Conservation (phyloP, 2,888 invertebrate species). For the Leucoptera coffeella region DNA sequence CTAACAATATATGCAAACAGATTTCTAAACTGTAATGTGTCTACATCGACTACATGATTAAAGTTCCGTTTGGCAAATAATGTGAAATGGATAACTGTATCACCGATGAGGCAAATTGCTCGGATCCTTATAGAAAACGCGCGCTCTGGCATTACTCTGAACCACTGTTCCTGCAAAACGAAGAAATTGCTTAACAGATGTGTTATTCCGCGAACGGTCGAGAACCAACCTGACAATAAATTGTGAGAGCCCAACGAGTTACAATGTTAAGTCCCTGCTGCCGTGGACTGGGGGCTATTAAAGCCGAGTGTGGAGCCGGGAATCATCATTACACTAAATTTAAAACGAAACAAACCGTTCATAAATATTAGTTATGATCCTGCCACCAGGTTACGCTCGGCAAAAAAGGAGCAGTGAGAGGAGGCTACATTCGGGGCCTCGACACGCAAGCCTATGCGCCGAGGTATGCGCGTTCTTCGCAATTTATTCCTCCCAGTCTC, state of each 20-base stretch:
- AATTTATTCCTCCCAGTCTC: no score
- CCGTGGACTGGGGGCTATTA: constrained; percentile 4
- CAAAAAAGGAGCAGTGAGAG: constrained; percentile 12
- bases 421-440: no score
- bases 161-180: constrained; percentile 10
- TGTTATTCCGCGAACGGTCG: constrained; percentile 1
- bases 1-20: no score
- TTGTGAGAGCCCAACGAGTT: constrained; percentile 9
- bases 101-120: no score
- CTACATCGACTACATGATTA: no score
- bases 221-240: constrained; percentile 10
- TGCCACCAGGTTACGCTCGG: constrained; percentile 29
- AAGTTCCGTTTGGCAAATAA: no score
- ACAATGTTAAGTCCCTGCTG: constrained; percentile 10
- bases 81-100: no score
- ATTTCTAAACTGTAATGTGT: no score
- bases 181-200: constrained; percentile 4
- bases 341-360: constrained; percentile 31
- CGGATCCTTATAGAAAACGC: no score
- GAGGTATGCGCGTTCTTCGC: no score
- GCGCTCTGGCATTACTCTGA: no score
- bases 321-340: constrained; percentile 30
- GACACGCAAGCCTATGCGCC: no score
- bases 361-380: constrained; percentile 34
- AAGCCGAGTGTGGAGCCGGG: constrained; percentile 13